phyloP scores from a whole-genome alignment of 1,140 invertebrate species.

The Chironomus striatipennis region DNA sequence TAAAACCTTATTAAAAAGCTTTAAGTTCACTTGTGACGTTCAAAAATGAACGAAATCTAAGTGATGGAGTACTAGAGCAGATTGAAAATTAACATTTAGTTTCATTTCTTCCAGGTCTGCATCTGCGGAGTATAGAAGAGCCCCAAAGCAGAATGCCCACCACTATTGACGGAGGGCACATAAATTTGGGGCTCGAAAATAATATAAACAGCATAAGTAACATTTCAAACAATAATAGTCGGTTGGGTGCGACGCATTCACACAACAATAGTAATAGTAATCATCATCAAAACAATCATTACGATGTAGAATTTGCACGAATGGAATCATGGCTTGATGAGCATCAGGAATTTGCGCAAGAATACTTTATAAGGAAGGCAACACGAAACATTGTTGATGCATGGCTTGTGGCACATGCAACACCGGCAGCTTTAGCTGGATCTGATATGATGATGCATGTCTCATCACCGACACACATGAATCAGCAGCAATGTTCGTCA shows the following conservation, averaged over 20 bases:
- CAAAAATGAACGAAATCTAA: no score
- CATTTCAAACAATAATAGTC: no score
- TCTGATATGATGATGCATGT: slow-evolving; percentile 42
- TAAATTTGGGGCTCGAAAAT: slow-evolving; percentile 42
- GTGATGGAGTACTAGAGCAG: no score
- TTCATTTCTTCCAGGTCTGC: slow-evolving; percentile 55
- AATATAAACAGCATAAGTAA: slow-evolving; percentile 42
- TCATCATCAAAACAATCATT: slow-evolving; percentile 45
- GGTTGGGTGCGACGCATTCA: slow-evolving; percentile 40
- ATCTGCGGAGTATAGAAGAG: slow-evolving; percentile 70
- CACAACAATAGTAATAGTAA: slow-evolving; percentile 34
- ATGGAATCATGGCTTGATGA: slow-evolving; percentile 93
- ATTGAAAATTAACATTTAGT: slow-evolving; percentile 16
- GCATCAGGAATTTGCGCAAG: slow-evolving; percentile 88
- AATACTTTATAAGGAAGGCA: slow-evolving; percentile 92
- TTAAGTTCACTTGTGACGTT: no score
- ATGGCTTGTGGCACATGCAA: slow-evolving; percentile 82
- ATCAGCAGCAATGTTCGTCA: slow-evolving; percentile 42
- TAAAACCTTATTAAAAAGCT: no score
- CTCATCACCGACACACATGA: slow-evolving; percentile 50
- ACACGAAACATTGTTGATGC: slow-evolving; percentile 83
- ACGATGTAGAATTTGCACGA: slow-evolving; percentile 73
- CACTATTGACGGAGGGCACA: slow-evolving; percentile 50
- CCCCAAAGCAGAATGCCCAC: slow-evolving; percentile 54
- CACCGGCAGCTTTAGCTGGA: slow-evolving; percentile 48